Base-by-base conservation (phyloP, 2,888 invertebrate species). In the Suillia variegata region DNA sequence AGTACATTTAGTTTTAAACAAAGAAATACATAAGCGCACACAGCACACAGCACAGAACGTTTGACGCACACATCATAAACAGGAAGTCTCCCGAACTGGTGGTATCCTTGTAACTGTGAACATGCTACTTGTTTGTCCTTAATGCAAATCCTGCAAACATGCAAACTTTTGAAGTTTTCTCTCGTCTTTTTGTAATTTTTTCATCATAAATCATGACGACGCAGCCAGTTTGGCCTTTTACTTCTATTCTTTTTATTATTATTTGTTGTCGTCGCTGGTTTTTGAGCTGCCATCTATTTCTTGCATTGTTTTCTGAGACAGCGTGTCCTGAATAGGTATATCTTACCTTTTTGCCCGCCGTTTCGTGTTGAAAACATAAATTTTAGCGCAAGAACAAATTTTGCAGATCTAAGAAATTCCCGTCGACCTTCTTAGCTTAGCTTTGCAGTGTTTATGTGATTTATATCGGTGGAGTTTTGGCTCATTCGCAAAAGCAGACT, bases 331-430 rank as follows among this genome's bases (percentile, higher is more conserved):
- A 70, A 68, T 71, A 73, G 71, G 71, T 10, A 5, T 26, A 26
- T 61, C 59, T 65, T 65, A 67, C 68, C 66, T 66, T 64, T 65
- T 61, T n/a, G n/a, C 57, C 73, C 75, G 45, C 45, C 4, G 6
- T 17, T 45, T n/a, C 38, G 45, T 38, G 38, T 13, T 38, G 12
- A 70, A 67, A 69, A 69, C 69, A 69, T 76, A 74, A 76, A 76
- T 76, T 73, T 68, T 73, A 69, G 69, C 72, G 75, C 74, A 70
- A 76, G 73, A 77, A 75, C 75, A 75, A 75, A 75, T 75, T 75
- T 75, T 68, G 70, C 74, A 75, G 75, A 75, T 18, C 45, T 20
- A 45, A 17, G 45, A 45, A 38, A 38, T 38, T n/a, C 38, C 6
- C 38, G 38, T 38, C 45, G 45, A 45, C 45, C 45, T 45, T 45